Evolutionary conservation across 2,113 vertebrate species (phyloP).

Genomic region (Apteryx mantelli): DNA sequence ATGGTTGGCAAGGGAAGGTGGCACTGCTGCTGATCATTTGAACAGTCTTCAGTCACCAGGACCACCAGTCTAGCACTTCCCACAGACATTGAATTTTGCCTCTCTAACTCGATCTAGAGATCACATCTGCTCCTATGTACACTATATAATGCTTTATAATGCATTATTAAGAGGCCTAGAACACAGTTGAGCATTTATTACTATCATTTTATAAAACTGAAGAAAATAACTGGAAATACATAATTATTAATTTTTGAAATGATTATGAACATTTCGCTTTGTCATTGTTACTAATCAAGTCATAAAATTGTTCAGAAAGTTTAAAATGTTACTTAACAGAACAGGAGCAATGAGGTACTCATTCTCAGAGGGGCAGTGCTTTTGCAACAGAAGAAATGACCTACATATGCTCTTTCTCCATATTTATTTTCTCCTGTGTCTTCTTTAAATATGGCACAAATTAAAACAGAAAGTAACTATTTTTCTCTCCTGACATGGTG

Average conservation of each 20-base stretch:
- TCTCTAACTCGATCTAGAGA: neutral
- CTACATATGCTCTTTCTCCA: neutral
- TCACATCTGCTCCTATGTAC: neutral
- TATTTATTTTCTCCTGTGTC: neutral
- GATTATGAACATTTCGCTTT: neutral
- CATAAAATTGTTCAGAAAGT: neutral
- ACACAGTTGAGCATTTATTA: neutral
- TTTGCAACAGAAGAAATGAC: neutral
- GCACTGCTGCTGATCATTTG: neutral
- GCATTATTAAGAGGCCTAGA: neutral
- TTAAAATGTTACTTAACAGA: neutral
- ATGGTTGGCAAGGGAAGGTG: neutral
- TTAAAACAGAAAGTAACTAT: neutral
- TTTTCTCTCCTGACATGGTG: neutral
- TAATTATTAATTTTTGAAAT: neutral
- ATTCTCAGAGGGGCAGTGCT: neutral
- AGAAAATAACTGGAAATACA: neutral
- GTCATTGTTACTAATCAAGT: neutral
- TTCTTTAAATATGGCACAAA: neutral
- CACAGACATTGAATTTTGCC: neutral
- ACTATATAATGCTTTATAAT: neutral
- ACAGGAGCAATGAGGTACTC: neutral
- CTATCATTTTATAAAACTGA: neutral
- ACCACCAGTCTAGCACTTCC: neutral
- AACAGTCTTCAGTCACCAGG: neutral